Conservation (phyloP, 1,140 invertebrate species). For the Micrasema minimum region DNA sequence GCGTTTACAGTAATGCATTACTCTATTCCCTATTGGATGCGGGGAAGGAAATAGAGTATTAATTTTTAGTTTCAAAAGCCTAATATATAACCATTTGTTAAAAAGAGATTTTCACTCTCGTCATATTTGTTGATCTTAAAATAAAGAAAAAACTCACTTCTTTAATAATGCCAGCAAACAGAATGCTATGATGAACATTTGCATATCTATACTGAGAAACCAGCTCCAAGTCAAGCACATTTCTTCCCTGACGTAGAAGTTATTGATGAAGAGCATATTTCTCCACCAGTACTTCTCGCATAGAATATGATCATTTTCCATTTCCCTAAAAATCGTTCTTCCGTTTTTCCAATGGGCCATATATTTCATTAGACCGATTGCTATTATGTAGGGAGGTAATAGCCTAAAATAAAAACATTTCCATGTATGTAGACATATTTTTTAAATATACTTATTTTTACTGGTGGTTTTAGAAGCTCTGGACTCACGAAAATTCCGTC, state of each 20-base stretch:
- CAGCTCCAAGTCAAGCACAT: conserved; percentile 84
- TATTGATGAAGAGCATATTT: conserved; percentile 74
- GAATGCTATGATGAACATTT: conserved; percentile 74
- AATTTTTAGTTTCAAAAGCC: no score
- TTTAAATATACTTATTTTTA: no score
- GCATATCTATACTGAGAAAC: conserved; percentile 86
- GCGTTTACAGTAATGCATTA: no score
- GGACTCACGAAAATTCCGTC: no score
- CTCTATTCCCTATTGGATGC: no score
- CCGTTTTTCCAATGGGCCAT: conserved; percentile 64
- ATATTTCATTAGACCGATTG: conserved; percentile 65
- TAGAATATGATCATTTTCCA: conserved; percentile 62
- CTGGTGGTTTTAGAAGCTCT: no score
- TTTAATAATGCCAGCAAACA: conserved; percentile 67
- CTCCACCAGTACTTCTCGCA: conserved; percentile 74
- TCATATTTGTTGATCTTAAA: no score
- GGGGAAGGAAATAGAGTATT: no score
- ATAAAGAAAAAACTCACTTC: no score
- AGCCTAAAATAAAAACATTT: conserved; percentile 58
- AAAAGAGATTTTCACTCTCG: no score
- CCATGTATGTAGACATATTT: background rate
- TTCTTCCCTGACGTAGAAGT: conserved; percentile 65
- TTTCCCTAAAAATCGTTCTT: conserved; percentile 64
- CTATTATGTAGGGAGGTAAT: conserved; percentile 68
- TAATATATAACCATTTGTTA: no score